Conservation (phyloP, 2,113 vertebrate genomes). For the Vireo altiloquus region DNA sequence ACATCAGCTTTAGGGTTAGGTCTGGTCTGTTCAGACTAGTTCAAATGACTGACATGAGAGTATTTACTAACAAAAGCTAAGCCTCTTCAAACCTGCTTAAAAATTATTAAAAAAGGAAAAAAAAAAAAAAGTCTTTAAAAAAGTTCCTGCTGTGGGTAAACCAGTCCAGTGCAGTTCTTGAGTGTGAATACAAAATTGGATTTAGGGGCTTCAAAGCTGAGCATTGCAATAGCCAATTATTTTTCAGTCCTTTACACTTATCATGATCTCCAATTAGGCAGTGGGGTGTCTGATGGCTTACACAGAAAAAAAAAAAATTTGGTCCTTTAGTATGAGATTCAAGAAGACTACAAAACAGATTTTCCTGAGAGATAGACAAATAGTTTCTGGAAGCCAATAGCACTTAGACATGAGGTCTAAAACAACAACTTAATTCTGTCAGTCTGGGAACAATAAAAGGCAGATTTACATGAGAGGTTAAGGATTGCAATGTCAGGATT, state of each 20-base stretch:
- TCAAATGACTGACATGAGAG: background rate
- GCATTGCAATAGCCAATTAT: background rate
- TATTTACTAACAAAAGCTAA: background rate
- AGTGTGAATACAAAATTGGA: background rate
- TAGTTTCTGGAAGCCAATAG: background rate
- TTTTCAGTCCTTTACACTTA: background rate
- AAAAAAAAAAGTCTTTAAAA: background rate
- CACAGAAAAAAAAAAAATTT: background rate
- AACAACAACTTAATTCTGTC: background rate
- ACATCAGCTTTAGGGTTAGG: background rate
- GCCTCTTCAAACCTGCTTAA: background rate
- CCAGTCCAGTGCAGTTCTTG: background rate
- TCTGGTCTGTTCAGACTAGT: background rate
- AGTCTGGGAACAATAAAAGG: background rate
- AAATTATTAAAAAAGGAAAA: background rate
- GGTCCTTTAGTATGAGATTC: background rate
- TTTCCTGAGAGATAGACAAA: background rate
- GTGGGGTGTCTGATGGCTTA: background rate
- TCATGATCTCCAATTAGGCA: background rate
- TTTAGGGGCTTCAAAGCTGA: conserved; percentile 14
- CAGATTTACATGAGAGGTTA: background rate
- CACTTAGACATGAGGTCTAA: background rate
- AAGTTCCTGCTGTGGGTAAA: background rate
- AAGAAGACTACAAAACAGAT: background rate
- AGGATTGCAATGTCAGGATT: background rate